Percentiles rank a stretch among this genome's conserved stretches.
Conservation (phyloP, 37 sponge, comb jelly and placozoan species). For the Crambe crambe region DNA sequence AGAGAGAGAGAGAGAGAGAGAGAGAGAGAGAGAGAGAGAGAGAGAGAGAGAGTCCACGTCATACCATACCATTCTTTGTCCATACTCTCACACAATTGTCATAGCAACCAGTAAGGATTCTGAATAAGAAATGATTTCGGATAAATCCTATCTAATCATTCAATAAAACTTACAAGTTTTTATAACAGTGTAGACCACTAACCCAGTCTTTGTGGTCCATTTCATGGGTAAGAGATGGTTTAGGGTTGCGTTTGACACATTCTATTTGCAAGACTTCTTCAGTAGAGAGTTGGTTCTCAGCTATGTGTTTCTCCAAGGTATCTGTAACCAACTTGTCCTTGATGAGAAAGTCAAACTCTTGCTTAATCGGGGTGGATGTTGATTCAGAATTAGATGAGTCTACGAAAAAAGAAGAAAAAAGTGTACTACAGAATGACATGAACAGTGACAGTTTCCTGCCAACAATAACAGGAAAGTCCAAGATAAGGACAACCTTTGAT, state of each 20-base stretch:
- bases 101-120: constrained; percentile 81
- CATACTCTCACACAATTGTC: constrained; percentile 69
- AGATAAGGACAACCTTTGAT: background rate
- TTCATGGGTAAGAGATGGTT: constrained; percentile 47
- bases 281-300: constrained; percentile 9
- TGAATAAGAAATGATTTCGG: constrained; percentile 6
- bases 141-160: background rate
- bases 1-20: too few relatives aligned
- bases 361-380: background rate
- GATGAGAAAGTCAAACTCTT: constrained; percentile 78
- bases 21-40: too few relatives aligned
- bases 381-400: background rate
- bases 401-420: too few relatives aligned
- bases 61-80: constrained; percentile 44
- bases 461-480: background rate
- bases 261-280: constrained; percentile 76
- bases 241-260: constrained; percentile 59
- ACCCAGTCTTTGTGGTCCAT: constrained; percentile 86
- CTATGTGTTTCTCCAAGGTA: constrained; percentile 41
- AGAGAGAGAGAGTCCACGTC: background rate
- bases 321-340: constrained; percentile 50
- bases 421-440: too few relatives aligned
- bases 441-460: too few relatives aligned
- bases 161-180: constrained; percentile 54
- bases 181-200: constrained; percentile 58